Evolutionary conservation across 2,113 vertebrate genomes (phyloP).

Genomic region (Litocranius walleri): DNA sequence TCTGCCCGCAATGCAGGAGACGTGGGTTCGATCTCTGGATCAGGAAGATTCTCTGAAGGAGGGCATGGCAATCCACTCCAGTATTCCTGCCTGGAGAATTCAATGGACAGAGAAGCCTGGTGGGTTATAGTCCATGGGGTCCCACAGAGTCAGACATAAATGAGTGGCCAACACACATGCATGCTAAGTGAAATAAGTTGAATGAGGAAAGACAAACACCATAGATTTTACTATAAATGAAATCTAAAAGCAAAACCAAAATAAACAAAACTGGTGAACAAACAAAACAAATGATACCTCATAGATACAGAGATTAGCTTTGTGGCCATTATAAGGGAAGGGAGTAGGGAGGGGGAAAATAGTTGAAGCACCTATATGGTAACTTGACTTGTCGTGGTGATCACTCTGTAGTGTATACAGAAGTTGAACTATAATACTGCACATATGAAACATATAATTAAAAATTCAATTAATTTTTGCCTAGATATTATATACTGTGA

Average conservation of each 20-base stretch:
- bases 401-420: neutral
- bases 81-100: neutral
- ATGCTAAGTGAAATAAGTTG: neutral
- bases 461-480: neutral
- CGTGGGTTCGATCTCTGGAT: accelerated
- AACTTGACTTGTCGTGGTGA: neutral
- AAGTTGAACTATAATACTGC: neutral
- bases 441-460: neutral
- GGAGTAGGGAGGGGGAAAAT: neutral
- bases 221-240: neutral
- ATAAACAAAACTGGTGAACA: neutral
- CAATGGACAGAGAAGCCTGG: neutral
- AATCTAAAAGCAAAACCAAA: neutral
- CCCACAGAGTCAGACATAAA: neutral
- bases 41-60: neutral
- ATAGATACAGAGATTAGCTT: neutral
- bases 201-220: neutral
- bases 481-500: neutral
- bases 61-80: neutral
- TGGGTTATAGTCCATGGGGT: neutral
- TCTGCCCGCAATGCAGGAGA: neutral
- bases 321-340: neutral
- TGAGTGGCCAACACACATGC: neutral
- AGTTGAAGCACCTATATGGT: neutral
- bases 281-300: neutral